Evolutionary conservation across 1,140 invertebrate species (phyloP).

Genomic region (Scylla paramamosain): DNA sequence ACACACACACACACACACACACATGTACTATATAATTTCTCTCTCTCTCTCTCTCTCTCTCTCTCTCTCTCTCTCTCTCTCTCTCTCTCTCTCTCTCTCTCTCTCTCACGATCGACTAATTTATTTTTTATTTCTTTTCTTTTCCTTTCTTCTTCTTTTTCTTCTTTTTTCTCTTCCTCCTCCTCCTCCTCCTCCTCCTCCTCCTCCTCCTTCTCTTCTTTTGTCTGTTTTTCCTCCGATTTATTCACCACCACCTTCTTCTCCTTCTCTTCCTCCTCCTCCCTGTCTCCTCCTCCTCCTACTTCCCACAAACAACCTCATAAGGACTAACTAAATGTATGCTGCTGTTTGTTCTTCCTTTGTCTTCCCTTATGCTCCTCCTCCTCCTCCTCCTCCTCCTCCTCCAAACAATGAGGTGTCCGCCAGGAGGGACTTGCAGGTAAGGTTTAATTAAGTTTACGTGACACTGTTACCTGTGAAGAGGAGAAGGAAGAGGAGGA

Average conservation of each 20-base stretch:
- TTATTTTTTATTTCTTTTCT: background rate
- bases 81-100: no score
- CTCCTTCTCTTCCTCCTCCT: background rate
- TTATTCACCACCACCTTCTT: background rate
- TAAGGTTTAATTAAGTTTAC: background rate
- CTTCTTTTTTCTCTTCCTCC: no score
- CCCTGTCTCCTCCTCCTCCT: background rate
- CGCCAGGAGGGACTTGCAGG: background rate
- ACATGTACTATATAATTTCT: background rate
- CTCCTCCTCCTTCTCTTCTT: conserved; percentile 23
- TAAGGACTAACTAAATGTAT: background rate
- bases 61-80: conserved; percentile 41
- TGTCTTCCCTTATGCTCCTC: background rate
- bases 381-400: background rate
- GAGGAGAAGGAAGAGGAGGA: background rate
- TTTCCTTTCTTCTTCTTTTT: no score
- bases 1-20: conserved; percentile 58
- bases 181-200: no score
- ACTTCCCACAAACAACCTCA: background rate
- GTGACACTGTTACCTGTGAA: background rate
- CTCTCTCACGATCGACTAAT: no score
- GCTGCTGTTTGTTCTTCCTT: background rate
- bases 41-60: conserved; percentile 32
- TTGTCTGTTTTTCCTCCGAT: background rate
- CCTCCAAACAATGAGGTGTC: background rate